Percentiles rank a stretch among this genome's conserved stretches.
These are phyloP conservation scores for Menidia menidia DNA, from an alignment of 2,797 vertebrate species.

Conservation along the genomic window DNA sequence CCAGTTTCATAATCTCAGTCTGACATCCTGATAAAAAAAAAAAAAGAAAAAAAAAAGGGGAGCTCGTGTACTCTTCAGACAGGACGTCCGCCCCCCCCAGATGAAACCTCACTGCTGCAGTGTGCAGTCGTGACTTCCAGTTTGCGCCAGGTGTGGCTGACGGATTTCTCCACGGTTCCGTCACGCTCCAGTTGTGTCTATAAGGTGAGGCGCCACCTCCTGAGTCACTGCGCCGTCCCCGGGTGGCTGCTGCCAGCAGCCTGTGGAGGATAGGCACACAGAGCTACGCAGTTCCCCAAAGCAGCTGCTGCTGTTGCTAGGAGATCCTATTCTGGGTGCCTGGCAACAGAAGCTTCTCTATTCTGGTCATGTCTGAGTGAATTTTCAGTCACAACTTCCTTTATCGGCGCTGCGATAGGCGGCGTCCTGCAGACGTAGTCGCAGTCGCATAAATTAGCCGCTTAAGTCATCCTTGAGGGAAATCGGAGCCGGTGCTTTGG, in stretches of 20 bases:
- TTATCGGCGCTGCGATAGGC: slow-evolving; percentile 68
- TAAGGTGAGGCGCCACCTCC: slow-evolving; percentile 51
- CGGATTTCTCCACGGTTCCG: slow-evolving; percentile 19
- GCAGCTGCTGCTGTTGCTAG: slow-evolving; percentile 81
- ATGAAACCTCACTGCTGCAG: slow-evolving; percentile 19
- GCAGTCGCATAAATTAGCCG: slow-evolving; percentile 31
- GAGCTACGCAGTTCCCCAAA: slow-evolving; percentile 52
- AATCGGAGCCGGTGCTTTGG: slow-evolving; percentile 31
- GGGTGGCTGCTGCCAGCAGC: slow-evolving; percentile 42
- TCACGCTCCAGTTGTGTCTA: slow-evolving; percentile 31
- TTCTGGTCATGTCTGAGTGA: slow-evolving; percentile 77
- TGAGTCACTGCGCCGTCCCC: slow-evolving; percentile 57
- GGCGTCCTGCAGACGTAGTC: slow-evolving; percentile 30
- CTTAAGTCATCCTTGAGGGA: slow-evolving; percentile 38
- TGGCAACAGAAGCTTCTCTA: slow-evolving; percentile 83
- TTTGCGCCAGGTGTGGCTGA: slow-evolving; percentile 21
- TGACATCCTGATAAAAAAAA: slow-evolving; percentile 55
- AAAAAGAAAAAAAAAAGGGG: slow-evolving; percentile 5
- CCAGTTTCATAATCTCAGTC: slow-evolving; percentile 56
- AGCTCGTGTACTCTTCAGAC: slow-evolving; percentile 19
- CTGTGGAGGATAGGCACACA: slow-evolving; percentile 42
- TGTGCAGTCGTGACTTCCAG: slow-evolving; percentile 16
- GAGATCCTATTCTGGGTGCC: slow-evolving; percentile 80
- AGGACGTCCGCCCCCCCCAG: slow-evolving; percentile 11
- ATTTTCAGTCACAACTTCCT: slow-evolving; percentile 68